Conservation (phyloP, 92 coral and sea anemone species). For the Muricea muricata region DNA sequence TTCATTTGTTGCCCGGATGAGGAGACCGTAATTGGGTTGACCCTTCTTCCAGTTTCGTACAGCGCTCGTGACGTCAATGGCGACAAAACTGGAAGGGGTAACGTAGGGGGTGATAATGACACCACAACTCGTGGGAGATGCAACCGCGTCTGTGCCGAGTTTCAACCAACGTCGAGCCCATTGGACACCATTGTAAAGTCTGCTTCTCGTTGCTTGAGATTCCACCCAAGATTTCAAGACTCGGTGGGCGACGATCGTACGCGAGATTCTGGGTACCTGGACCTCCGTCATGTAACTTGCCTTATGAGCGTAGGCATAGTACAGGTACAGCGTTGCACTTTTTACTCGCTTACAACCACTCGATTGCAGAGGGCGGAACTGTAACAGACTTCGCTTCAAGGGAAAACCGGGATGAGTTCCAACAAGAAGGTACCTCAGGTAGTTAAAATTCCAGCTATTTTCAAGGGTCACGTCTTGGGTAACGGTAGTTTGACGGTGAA, state of each 20-base stretch:
- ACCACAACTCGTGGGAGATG: not conserved
- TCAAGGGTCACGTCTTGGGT: slow-evolving; percentile 69
- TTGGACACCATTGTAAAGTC: not conserved
- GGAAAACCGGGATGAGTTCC: slow-evolving; percentile 59
- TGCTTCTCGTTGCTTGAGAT: slow-evolving; percentile 49
- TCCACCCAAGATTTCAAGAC: slow-evolving; percentile 62
- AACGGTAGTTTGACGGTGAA: slow-evolving; percentile 39
- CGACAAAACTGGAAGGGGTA: not conserved
- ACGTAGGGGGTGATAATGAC: not conserved
- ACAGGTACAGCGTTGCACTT: slow-evolving; percentile 48
- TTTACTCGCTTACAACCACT: slow-evolving; percentile 27
- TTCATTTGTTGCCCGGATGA: slow-evolving; percentile 38
- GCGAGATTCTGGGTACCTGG: slow-evolving; percentile 57
- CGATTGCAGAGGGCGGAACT: slow-evolving; percentile 58
- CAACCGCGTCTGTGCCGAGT: not conserved
- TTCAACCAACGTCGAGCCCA: slow-evolving; percentile 10
- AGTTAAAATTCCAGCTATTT: slow-evolving; percentile 29
- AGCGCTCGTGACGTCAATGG: slow-evolving; percentile 26
- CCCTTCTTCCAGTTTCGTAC: slow-evolving; percentile 34
- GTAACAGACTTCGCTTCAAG: slow-evolving; percentile 64
- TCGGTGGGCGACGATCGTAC: slow-evolving; percentile 56
- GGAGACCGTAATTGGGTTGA: slow-evolving; percentile 20
- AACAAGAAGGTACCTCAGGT: slow-evolving; percentile 57
- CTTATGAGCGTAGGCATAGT: slow-evolving; percentile 69
- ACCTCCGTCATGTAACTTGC: slow-evolving; percentile 49